Base-by-base conservation (phyloP, 2,797 vertebrate species). In the Columba guinea region DNA sequence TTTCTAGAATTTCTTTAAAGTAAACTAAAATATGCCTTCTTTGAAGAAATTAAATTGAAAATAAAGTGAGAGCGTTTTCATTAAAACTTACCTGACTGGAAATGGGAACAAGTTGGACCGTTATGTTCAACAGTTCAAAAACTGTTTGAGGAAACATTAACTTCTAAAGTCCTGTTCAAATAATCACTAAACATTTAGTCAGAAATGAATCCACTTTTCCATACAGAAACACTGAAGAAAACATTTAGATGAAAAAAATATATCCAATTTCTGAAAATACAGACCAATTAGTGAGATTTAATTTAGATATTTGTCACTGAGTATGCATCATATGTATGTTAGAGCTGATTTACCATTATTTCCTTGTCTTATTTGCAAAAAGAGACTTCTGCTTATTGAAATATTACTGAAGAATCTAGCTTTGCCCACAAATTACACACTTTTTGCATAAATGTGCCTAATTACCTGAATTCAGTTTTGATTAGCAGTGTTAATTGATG, bases 381-480 rank as follows among this genome's bases (percentile, higher is more conserved):
- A 96, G 92, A 96, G 95, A 95, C 91, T 95, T 95, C 97, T 96
- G 94, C 95, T 97, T 98, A 97, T 97, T 97, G 97, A 97, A 97
- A 96, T 98, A 98, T 97, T 98, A 97, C 96, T 97, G 96, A 97
- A 98, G 96, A 97, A 97, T 97, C 94, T 95, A 97, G 95, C 95
- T 97, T 98, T 97, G 96, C 87, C 95, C 96, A 94, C 96, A 97
- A 98, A 98, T 98, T 98, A 97, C 96, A 97, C 95, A 98, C 97
- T 98, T 98, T 98, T 98, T 97, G 98, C 98, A 98, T 98, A 98
- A 98, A 98, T 98, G 97, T 97, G 98, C 97, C 98, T 98, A 98
- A 98, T 98, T 98, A 98, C 98, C 98, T 98, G 98, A 98, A 98
- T 98, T 98, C 98, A 98, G 98, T 98, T 98, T 98, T 98, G 98